These are phyloP conservation scores for Florisuga fusca DNA, from an alignment of 2,797 vertebrate species.

Conservation along the genomic window DNA sequence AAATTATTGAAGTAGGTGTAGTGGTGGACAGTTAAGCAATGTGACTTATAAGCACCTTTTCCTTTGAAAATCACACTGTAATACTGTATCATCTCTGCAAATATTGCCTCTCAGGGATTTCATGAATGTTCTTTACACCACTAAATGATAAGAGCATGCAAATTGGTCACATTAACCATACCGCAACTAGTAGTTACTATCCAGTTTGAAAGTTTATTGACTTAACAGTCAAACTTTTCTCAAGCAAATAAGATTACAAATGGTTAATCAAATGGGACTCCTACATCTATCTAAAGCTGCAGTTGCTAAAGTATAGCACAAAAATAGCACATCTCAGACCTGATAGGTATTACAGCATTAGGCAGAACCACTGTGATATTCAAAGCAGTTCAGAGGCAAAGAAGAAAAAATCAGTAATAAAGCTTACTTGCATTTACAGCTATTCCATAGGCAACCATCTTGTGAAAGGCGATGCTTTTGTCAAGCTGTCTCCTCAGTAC, in stretches of 20 bases:
- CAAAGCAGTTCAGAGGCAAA: constrained; percentile 27
- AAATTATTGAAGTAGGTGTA: background rate
- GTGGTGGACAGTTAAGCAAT: background rate
- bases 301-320: constrained; percentile 21
- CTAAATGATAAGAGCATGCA: background rate
- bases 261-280: background rate
- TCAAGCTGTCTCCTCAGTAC: constrained; percentile 80
- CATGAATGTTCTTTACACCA: background rate
- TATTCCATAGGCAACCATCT: constrained; percentile 81
- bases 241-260: background rate
- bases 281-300: constrained; percentile 11
- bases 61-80: background rate
- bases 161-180: background rate
- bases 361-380: constrained; percentile 30
- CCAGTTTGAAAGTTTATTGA: background rate
- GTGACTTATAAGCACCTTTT: background rate
- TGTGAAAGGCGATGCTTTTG: constrained; percentile 83
- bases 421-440: constrained; percentile 80
- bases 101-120: background rate
- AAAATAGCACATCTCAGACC: background rate
- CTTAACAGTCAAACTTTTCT: background rate
- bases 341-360: constrained; percentile 24
- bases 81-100: background rate
- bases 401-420: background rate
- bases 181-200: background rate